Base-by-base conservation (phyloP, 2,888 invertebrate genomes). In the Scrobipalpa atriplicella region DNA sequence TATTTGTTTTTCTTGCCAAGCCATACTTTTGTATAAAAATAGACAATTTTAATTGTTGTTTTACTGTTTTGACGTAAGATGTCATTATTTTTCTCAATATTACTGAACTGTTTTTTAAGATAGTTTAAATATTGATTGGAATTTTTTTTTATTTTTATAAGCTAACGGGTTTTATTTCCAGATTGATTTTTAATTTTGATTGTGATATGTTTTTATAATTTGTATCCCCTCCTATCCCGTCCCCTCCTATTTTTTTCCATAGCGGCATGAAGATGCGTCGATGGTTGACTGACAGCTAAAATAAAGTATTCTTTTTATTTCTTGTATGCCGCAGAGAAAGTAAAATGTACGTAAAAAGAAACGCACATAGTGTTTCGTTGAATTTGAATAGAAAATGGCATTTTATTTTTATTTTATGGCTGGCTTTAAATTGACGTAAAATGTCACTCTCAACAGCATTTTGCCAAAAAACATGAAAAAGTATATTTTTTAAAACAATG, bases 301-400 rank as follows among this genome's bases (percentile, higher is more conserved):
- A 66, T 69, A 41, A 61, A 58, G 21, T 70, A 74, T 73, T 74
- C 66, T 70, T 68, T 62, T 77, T 78, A 78, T 73, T 79, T 77
- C 77, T 81, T 79, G 74, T 70, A 80, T 73, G 90, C 90, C 78
- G 89, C 90, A 90, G 91, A 89, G 90, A 90, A 90, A 91, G 89
- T 91, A 89, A 90, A 87, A 85, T 87, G 85, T 90, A 88, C 78
- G 88, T 89, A 87, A 78, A 69, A n/a, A 41, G 43, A 52, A 68
- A 71, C 68, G 75, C 75, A 75, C 75, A 69, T 70, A 73, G 62
- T 75, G 62, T n/a, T 47, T 10, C 11, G 0, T 13, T 29, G 16
- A 68, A 38, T 66, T 69, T 65, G 68, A 60, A 56, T 74, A 76
- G 78, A 83, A 82, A 76, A 81, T 84, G 87, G 83, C 82, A 82